These are phyloP conservation scores for Danio kyathit DNA, from an alignment of 2,797 vertebrate species.

Conservation along the genomic window DNA sequence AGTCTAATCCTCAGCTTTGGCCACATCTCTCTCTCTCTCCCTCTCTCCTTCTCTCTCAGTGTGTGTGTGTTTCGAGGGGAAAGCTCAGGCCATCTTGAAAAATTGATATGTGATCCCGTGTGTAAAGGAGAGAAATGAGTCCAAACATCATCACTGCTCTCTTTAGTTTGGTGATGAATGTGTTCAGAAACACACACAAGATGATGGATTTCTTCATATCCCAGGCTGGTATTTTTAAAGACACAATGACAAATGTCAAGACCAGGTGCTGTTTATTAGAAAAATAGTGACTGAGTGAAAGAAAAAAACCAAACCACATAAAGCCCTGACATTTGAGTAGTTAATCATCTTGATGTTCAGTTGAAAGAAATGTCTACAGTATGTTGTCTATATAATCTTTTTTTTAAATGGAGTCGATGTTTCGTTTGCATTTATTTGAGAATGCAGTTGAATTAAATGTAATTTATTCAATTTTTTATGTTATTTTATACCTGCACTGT, in stretches of 20 bases:
- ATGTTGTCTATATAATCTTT: neutral
- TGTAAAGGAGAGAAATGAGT: slow-evolving; percentile 32
- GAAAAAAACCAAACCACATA: too few species aligned
- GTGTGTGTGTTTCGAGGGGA: slow-evolving; percentile 7
- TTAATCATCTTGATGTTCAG: neutral
- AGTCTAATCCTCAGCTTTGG: slow-evolving; percentile 53
- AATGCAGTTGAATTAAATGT: too few species aligned
- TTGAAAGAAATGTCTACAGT: neutral
- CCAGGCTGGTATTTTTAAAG: neutral
- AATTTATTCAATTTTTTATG: too few species aligned
- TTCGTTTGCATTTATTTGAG: too few species aligned
- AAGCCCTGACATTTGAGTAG: neutral
- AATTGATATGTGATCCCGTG: slow-evolving; percentile 42
- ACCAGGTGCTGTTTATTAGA: neutral
- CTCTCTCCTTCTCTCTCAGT: slow-evolving; percentile 20
- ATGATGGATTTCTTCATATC: slow-evolving; percentile 19
- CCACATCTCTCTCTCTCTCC: slow-evolving; percentile 51
- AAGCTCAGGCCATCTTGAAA: slow-evolving; percentile 49
- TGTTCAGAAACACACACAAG: neutral
- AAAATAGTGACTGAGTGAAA: neutral
- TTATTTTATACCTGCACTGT: too few species aligned
- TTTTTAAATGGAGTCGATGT: too few species aligned
- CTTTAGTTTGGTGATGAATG: slow-evolving; percentile 14
- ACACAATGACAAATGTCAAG: slow-evolving; percentile 8
- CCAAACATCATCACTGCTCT: slow-evolving; percentile 23